Evolutionary conservation across 2,888 invertebrate genomes (phyloP).

Genomic region (Brenthis ino): DNA sequence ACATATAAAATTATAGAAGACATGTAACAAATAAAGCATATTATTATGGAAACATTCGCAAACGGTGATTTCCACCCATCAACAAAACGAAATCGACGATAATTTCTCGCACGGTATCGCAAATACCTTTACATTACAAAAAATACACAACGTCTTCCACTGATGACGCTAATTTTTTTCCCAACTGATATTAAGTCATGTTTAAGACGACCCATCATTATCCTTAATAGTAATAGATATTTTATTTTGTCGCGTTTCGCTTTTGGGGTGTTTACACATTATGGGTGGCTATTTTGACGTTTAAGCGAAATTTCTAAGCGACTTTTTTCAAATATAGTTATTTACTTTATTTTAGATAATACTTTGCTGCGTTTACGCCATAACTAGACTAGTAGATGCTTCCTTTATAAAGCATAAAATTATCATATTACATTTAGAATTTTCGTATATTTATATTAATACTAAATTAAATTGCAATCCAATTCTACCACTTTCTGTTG

Average conservation of each 20-base stretch:
- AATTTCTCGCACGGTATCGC: constrained; percentile 45
- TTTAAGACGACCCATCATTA: constrained; percentile 81
- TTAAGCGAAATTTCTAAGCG: background rate
- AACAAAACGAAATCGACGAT: constrained; percentile 36
- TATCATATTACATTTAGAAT: no score
- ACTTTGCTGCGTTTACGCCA: no score
- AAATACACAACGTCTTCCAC: constrained; percentile 52
- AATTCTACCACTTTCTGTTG: no score
- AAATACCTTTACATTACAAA: constrained; percentile 48
- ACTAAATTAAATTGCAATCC: no score
- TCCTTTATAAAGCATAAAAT: no score
- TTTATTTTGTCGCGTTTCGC: constrained; percentile 79
- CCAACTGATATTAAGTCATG: constrained; percentile 83
- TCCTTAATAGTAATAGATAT: constrained; percentile 83
- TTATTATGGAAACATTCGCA: constrained; percentile 55
- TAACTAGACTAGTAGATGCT: no score
- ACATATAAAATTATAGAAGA: no score
- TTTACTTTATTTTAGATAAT: constrained; percentile 1
- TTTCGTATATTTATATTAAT: no score
- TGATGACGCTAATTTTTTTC: constrained; percentile 79
- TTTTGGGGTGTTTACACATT: constrained; percentile 74
- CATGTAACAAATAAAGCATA: constrained; percentile 28
- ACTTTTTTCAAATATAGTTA: background rate
- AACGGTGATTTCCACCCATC: constrained; percentile 47
- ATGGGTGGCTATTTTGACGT: constrained; percentile 53